phyloP scores from a whole-genome alignment of 2,797 vertebrate species.

The Sebastes taczanowskii region DNA sequence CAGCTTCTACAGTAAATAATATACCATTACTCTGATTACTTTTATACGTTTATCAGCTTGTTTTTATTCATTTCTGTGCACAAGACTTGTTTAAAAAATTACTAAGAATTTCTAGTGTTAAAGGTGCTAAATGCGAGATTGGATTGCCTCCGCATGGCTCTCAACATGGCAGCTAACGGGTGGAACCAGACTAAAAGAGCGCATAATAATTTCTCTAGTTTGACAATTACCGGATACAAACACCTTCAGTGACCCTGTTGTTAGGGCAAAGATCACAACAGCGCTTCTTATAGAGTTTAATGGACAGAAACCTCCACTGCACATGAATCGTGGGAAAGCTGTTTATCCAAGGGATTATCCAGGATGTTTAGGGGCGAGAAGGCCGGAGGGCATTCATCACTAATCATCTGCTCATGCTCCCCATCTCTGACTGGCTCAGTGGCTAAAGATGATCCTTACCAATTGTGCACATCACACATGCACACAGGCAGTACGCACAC shows the following conservation, averaged over 20 bases:
- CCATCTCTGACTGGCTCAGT: slow-evolving; percentile 67
- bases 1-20: no score
- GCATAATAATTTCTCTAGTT: not conserved
- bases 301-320: slow-evolving; percentile 44
- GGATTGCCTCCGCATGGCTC: no score
- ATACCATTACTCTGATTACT: no score
- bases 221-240: not conserved
- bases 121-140: not conserved
- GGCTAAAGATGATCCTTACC: slow-evolving; percentile 67
- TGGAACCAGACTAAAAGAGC: not conserved
- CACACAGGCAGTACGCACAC: slow-evolving; percentile 18
- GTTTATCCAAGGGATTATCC: slow-evolving; percentile 76
- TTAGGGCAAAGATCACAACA: slow-evolving; percentile 36
- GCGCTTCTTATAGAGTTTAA: slow-evolving; percentile 45
- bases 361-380: slow-evolving; percentile 69
- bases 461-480: slow-evolving; percentile 56
- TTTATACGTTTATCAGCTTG: no score
- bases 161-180: no score
- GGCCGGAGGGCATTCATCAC: slow-evolving; percentile 70
- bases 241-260: slow-evolving; percentile 10
- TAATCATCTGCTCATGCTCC: slow-evolving; percentile 74
- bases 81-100: not conserved
- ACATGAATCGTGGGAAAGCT: slow-evolving; percentile 66
- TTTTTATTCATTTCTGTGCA: not conserved
- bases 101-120: not conserved